These are phyloP conservation scores for Melanophora roralis DNA, from an alignment of 2,888 invertebrate species.

Conservation along the genomic window DNA sequence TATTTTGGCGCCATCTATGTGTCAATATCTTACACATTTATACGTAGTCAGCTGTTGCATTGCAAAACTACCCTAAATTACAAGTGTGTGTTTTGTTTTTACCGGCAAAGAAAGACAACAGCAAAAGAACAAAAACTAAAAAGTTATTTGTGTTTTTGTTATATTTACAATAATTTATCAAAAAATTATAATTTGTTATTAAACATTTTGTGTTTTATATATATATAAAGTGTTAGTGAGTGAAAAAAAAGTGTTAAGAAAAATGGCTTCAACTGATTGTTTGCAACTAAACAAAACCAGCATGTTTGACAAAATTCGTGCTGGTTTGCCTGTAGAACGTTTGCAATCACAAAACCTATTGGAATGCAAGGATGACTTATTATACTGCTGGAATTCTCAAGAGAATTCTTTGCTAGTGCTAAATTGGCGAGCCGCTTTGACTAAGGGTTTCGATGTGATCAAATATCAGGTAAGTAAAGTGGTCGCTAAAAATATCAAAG, in stretches of 20 bases:
- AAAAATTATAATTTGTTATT: no score
- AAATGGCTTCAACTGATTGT: conserved; percentile 76
- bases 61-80: conserved; percentile 18
- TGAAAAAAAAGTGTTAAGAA: conserved; percentile 13
- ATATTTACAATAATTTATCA: neutral
- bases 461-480: conserved; percentile 63
- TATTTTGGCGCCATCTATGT: conserved; percentile 1
- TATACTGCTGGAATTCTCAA: conserved; percentile 81
- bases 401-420: conserved; percentile 80
- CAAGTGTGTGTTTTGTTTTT: conserved; percentile 40
- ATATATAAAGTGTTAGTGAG: no score
- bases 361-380: conserved; percentile 80
- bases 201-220: neutral
- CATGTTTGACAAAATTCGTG: conserved; percentile 79
- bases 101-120: conserved; percentile 20
- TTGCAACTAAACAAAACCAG: conserved; percentile 79
- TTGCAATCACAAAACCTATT: conserved; percentile 80
- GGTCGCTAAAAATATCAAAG: neutral
- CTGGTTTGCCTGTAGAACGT: conserved; percentile 77
- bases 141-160: conserved; percentile 15
- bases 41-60: conserved; percentile 27
- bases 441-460: conserved; percentile 54
- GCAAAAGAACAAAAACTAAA: conserved; percentile 21
- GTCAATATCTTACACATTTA: neutral
- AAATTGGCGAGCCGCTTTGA: conserved; percentile 78